Evolutionary conservation across 1,140 invertebrate species (phyloP), one percentile per base, ranked within the genome.

Genomic region (Trigoniulus corallinus): DNA sequence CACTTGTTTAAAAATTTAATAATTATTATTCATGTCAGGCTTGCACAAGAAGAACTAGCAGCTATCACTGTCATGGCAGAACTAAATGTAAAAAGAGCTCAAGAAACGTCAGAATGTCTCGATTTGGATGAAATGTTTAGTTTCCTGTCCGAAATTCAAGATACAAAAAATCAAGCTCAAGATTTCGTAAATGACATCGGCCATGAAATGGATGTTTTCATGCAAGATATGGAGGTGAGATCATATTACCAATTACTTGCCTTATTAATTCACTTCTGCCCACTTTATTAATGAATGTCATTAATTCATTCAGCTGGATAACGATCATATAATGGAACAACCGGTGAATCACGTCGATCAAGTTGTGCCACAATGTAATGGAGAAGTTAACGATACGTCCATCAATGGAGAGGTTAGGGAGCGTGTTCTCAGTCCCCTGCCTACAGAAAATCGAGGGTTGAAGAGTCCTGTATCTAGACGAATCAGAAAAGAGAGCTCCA

Each of bases 121-220:
- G 88, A 93, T 63, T 71, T 95, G 46, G 89, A 95, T 64, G 88
- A 91, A 67, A 72, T 95, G 58, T 95, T 94, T 67, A 85, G 85
- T 44, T 95, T 95, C 63, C 70, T 95, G 7, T 84, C 84, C 0
- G 85, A 89, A 53, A 78, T 86, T 15, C 81, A 85, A 58, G 75
- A 64, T 64, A 68, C 39, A 71, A 53, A 47, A 34, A 52, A 45
- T 25, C 50, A 51, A 47, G 54, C 34, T 12, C 54, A 53, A 39
- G 54, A 74, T 54, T 73, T 78, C 50, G 77, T 84, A 7, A 81
- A 85, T n/a, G 82, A 87, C 63, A 87, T 88, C 44, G 82, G 82
- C 3, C 77, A 82, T 57, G 77, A 80, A 59, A 88, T 89, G 82
- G 78, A 84, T 58, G 74, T 82, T 54, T 67, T 89, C 1, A 82